phyloP scores from a whole-genome alignment of 2,113 vertebrate species.

The Triplophysa rosa region DNA sequence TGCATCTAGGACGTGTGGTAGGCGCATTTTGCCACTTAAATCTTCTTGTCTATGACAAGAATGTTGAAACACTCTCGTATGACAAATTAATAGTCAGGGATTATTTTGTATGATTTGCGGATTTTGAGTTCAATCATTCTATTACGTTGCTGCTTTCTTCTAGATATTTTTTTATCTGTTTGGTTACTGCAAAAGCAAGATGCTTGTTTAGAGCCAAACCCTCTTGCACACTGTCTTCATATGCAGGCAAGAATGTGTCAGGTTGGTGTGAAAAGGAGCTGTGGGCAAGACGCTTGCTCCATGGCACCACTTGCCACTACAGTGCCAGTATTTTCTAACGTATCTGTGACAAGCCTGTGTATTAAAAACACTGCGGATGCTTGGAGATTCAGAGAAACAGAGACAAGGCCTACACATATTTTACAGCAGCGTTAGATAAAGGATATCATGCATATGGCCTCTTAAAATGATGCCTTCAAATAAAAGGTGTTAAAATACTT shows the following conservation, averaged over 20 bases:
- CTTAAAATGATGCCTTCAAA: slow-evolving; percentile 1
- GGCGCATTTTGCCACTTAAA: slow-evolving; percentile 22
- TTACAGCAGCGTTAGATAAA: too few relatives aligned
- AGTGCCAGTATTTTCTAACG: slow-evolving; percentile 70
- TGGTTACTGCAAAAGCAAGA: neutral
- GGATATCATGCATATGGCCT: too few relatives aligned
- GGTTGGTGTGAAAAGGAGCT: slow-evolving; percentile 67
- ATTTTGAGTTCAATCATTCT: neutral
- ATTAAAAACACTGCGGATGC: slow-evolving; percentile 10
- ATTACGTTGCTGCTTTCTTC: neutral
- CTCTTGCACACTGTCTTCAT: slow-evolving; percentile 64
- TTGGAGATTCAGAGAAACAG: neutral
- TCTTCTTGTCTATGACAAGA: slow-evolving; percentile 23
- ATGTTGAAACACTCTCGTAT: slow-evolving; percentile 32
- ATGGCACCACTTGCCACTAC: slow-evolving; percentile 73
- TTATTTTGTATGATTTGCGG: neutral
- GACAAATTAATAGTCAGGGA: slow-evolving; percentile 28
- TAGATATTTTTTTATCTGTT: neutral
- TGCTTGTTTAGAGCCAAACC: slow-evolving; percentile 54
- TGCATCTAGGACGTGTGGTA: slow-evolving; percentile 10
- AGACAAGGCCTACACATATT: too few relatives aligned
- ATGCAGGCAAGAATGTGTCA: slow-evolving; percentile 71
- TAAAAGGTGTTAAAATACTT: too few relatives aligned
- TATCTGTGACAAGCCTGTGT: slow-evolving; percentile 65
- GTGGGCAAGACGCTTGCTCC: slow-evolving; percentile 66